Evolutionary conservation across 2,888 invertebrate species (phyloP).

Genomic region (Sepioteuthis lessoniana): DNA sequence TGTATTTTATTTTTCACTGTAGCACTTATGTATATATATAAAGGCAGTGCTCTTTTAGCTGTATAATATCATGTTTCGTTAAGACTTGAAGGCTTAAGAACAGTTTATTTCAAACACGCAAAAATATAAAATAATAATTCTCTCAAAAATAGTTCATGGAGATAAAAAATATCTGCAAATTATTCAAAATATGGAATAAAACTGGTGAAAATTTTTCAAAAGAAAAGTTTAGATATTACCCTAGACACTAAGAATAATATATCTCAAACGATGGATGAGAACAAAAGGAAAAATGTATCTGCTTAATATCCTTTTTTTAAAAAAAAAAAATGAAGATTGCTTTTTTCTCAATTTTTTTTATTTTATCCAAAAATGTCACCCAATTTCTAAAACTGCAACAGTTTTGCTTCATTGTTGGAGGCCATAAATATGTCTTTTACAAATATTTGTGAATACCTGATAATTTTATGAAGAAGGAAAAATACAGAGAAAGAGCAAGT

Average conservation of each 20-base stretch:
- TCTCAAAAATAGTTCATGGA: not conserved
- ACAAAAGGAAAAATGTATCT: not conserved
- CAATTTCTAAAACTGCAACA: not conserved
- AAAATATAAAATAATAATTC: not conserved
- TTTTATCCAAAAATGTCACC: too few species aligned
- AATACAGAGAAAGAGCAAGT: not conserved
- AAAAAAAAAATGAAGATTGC: not conserved
- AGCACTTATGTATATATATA: not conserved
- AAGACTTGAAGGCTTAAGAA: not conserved
- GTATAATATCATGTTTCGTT: not conserved
- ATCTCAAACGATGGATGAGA: not conserved
- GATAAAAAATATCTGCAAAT: not conserved
- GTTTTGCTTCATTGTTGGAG: not conserved
- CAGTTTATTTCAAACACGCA: not conserved
- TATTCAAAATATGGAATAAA: not conserved
- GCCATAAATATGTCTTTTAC: slow-evolving; percentile 21
- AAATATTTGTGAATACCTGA: slow-evolving; percentile 23
- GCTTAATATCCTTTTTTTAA: not conserved
- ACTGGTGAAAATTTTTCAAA: not conserved
- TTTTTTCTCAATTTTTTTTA: not conserved
- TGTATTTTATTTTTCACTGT: too few species aligned
- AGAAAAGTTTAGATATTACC: not conserved
- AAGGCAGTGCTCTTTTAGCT: not conserved
- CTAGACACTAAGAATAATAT: not conserved
- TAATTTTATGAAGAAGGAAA: not conserved